A percentile compares a stretch with the other conserved stretches of the same genome.
Evolutionary conservation across 2,888 invertebrate species (phyloP).

Genomic region (Cyclophora albipunctata): DNA sequence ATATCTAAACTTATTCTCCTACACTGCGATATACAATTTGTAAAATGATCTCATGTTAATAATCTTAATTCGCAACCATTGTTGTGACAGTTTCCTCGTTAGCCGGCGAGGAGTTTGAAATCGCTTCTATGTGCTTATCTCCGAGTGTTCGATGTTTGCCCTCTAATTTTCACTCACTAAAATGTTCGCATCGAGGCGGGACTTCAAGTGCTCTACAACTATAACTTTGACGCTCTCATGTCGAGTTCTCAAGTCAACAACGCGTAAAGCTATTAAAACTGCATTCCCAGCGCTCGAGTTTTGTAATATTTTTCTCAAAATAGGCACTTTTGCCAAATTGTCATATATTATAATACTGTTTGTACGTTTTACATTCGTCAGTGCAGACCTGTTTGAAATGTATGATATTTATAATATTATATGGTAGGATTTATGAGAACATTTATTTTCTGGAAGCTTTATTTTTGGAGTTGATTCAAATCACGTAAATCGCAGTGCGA

Average conservation of each 20-base stretch:
- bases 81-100: constrained; percentile 45
- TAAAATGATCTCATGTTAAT: no score
- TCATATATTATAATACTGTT: no score
- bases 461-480: constrained; percentile 21
- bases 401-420: not conserved
- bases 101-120: constrained; percentile 26
- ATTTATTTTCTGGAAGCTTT: constrained; percentile 16
- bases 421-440: constrained; percentile 11
- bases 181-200: constrained; percentile 35
- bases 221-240: constrained; percentile 21
- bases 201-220: constrained; percentile 29
- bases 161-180: constrained; percentile 50
- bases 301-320: constrained; percentile 2
- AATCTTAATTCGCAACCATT: not conserved
- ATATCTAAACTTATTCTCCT: no score
- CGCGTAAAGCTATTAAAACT: constrained; percentile 15
- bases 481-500: constrained; percentile 27
- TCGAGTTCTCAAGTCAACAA: constrained; percentile 25
- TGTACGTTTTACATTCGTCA: no score
- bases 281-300: constrained; percentile 5
- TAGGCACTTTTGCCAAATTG: not conserved
- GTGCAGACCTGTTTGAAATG: not conserved
- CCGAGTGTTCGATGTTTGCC: constrained; percentile 45
- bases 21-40: no score
- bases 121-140: constrained; percentile 33